Percentiles rank a stretch among this genome's conserved stretches.
phyloP scores from a whole-genome alignment of 2,113 vertebrate genomes.

The Cynopterus brachyotis region DNA sequence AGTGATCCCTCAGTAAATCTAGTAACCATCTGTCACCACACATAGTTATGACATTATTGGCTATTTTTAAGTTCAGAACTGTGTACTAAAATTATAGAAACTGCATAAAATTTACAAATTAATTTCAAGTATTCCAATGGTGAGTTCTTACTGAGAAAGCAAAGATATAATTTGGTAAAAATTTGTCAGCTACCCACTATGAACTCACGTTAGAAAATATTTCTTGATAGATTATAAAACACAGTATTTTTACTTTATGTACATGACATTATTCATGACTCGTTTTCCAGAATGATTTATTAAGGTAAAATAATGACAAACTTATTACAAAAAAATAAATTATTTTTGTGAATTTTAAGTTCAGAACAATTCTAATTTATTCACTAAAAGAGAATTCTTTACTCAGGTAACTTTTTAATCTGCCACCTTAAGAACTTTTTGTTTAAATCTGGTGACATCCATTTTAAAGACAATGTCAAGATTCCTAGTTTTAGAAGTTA shows the following conservation, averaged over 20 bases:
- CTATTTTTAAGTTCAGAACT: conserved; percentile 30
- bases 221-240: conserved; percentile 1
- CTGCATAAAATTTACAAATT: conserved; percentile 11
- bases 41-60: background rate
- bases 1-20: background rate
- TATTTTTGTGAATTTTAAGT: conserved; percentile 60
- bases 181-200: background rate
- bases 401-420: background rate
- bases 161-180: background rate
- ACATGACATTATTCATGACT: background rate
- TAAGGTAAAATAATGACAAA: background rate
- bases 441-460: background rate
- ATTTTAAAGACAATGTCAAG: conserved; percentile 54
- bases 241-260: background rate
- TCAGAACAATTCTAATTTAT: background rate
- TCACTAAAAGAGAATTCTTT: conserved; percentile 22
- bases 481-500: conserved; percentile 19
- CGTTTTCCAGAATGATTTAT: conserved; percentile 45
- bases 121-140: conserved; percentile 13
- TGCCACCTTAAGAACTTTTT: background rate
- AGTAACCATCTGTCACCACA: background rate
- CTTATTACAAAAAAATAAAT: conserved; percentile 30
- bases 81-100: conserved; percentile 22
- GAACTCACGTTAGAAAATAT: conserved; percentile 24
- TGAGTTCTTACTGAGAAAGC: conserved; percentile 13